Conservation (phyloP, 1,140 invertebrate genomes). For the Paralvinella palmiformis region DNA sequence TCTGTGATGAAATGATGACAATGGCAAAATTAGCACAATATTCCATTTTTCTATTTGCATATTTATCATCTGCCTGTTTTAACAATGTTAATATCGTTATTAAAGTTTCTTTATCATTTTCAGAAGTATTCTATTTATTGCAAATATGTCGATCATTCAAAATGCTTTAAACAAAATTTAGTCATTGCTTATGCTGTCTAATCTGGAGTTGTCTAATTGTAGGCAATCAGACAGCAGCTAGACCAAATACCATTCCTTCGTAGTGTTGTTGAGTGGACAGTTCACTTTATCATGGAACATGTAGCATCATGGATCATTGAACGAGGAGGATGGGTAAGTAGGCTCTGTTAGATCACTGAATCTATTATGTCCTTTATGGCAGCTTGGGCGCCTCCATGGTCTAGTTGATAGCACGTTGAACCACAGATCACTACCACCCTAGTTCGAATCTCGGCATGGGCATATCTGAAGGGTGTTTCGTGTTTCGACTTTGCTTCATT, state of each 20-base stretch:
- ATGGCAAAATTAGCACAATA: neutral
- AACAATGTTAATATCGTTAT: no score
- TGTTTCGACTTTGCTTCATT: neutral
- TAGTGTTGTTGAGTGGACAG: slow-evolving; percentile 44
- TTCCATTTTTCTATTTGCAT: no score
- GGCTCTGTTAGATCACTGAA: neutral
- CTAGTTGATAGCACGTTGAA: neutral
- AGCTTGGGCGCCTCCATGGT: neutral
- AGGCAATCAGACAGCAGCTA: slow-evolving; percentile 31
- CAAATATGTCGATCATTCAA: no score
- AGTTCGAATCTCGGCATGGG: neutral
- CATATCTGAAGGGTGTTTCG: neutral
- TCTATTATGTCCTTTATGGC: neutral
- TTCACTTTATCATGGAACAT: slow-evolving; percentile 44
- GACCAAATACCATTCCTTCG: slow-evolving; percentile 41
- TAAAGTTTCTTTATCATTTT: no score
- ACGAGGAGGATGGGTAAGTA: slow-evolving; percentile 48
- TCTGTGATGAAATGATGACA: neutral
- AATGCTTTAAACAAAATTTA: no score
- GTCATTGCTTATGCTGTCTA: no score
- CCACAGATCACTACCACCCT: neutral
- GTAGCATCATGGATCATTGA: slow-evolving; percentile 47
- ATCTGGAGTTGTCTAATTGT: slow-evolving; percentile 21
- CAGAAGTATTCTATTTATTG: no score
- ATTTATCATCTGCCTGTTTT: no score